Conservation (phyloP, 2,797 vertebrate genomes). For the Molossus molossus region DNA sequence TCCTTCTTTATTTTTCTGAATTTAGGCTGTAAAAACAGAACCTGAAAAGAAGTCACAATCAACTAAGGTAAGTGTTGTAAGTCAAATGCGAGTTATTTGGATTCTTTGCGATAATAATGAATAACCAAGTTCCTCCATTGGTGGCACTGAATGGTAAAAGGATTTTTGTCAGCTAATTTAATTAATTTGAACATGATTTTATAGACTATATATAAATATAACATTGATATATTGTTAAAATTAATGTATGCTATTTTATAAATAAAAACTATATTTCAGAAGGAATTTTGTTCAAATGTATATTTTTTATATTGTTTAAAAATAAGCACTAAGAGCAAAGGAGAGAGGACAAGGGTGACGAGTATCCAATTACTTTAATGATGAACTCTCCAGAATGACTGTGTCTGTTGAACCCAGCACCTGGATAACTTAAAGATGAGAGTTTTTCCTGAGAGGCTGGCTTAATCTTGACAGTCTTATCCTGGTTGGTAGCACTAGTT, state of each 20-base stretch:
- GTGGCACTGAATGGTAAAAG: neutral
- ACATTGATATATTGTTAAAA: conserved; percentile 16
- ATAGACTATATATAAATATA: neutral
- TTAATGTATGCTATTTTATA: conserved; percentile 9
- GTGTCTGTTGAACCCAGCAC: neutral
- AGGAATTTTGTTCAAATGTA: conserved; percentile 56
- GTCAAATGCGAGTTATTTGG: conserved; percentile 14
- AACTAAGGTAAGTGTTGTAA: conserved; percentile 78
- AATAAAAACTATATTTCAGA: conserved; percentile 15
- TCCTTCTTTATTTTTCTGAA: neutral
- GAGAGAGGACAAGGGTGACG: neutral
- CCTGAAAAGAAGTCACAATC: conserved; percentile 76
- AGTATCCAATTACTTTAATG: neutral
- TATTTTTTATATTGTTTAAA: conserved; percentile 1
- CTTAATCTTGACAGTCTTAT: neutral
- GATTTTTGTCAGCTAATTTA: conserved; percentile 32
- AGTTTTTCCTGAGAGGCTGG: neutral
- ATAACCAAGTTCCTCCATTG: neutral
- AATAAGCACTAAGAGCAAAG: neutral
- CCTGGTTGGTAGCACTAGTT: neutral
- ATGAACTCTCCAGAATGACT: neutral
- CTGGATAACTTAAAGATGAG: neutral
- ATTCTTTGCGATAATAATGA: conserved; percentile 18
- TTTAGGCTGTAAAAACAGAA: conserved; percentile 81
- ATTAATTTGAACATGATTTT: conserved; percentile 2